Evolutionary conservation across 2,888 invertebrate genomes (phyloP), one percentile per base, ranked within the genome.

Genomic region (Hedya salicella): DNA sequence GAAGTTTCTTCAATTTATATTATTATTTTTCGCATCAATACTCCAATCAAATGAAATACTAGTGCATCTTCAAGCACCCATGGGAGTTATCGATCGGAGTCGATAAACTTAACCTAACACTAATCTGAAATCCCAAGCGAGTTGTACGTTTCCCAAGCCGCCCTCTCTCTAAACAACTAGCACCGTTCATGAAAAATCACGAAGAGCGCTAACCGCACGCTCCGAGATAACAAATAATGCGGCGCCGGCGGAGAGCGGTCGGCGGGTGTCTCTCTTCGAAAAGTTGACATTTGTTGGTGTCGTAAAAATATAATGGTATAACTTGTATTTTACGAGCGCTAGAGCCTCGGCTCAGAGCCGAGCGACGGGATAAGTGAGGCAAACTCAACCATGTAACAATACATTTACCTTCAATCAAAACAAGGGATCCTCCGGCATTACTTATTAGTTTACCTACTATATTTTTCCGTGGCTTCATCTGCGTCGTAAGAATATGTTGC

Each of bases 231-330:
- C 80, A 81, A 81, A 83, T 78, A 80, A 72, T 68, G 56, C 59
- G 57, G 52, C 67, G 71, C 72, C 70, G 72, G 71, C 70, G 67
- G 72, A 69, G 70, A 65, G 62, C 67, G 71, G 71, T 52, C 71
- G 72, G 75, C 73, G 76, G 74, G 71, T 79, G 78, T 76, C 76
- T 77, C 78, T 82, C 81, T 87, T 86, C 82, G 81, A 80, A 86
- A 89, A 87, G 82, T 89, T 88, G 85, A 88, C 88, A 88, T 88
- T 90, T 86, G 89, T 85, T 86, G 80, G 80, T 80, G 82, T 86
- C 87, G 85, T 90, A 89, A 91, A 90, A 89, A 88, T 87, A 87
- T 89, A 88, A 90, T 85, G 84, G 81, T 83, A 82, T 84, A 87
- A 89, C 84, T 90, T 90, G 84, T 86, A 83, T 87, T 89, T 90